Conservation (phyloP, 1,140 invertebrate species). For the Leptinotarsa defecta region DNA sequence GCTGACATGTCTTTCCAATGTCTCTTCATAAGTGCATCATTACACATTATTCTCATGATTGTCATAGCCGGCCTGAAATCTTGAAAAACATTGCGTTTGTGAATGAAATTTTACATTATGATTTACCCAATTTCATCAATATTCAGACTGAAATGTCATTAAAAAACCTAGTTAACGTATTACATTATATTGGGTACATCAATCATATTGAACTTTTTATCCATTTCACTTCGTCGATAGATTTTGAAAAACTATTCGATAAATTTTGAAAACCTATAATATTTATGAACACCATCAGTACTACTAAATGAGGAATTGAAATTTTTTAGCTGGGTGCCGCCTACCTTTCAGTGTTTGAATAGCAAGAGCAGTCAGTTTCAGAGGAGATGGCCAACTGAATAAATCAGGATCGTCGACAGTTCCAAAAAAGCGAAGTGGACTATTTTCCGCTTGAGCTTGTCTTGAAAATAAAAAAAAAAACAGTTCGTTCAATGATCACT, state of each 20-base stretch:
- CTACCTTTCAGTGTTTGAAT: constrained; percentile 70
- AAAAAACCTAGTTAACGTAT: too few relatives aligned
- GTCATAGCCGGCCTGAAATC: constrained; percentile 82
- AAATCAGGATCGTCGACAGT: constrained; percentile 77
- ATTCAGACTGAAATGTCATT: too few relatives aligned
- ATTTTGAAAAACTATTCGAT: too few relatives aligned
- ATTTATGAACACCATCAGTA: too few relatives aligned
- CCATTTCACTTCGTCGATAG: too few relatives aligned
- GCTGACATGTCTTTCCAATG: constrained; percentile 92
- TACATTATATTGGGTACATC: too few relatives aligned
- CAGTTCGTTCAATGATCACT: too few relatives aligned
- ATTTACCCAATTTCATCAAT: too few relatives aligned
- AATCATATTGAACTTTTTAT: too few relatives aligned
- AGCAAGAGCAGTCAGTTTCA: constrained; percentile 74
- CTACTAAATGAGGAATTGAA: too few relatives aligned
- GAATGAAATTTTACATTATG: too few relatives aligned
- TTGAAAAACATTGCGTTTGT: background rate
- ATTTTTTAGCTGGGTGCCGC: background rate
- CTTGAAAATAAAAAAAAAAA: background rate
- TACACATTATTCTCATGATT: constrained; percentile 83
- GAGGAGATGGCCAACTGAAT: constrained; percentile 74
- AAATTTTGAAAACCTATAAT: too few relatives aligned
- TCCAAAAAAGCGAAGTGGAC: constrained; percentile 68
- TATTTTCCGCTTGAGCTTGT: constrained; percentile 52
- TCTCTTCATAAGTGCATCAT: constrained; percentile 80